A percentile compares a stretch with the other conserved stretches of the same genome.
Evolutionary conservation across 1,140 invertebrate species (phyloP).

Genomic region (Maconellicoccus hirsutus): DNA sequence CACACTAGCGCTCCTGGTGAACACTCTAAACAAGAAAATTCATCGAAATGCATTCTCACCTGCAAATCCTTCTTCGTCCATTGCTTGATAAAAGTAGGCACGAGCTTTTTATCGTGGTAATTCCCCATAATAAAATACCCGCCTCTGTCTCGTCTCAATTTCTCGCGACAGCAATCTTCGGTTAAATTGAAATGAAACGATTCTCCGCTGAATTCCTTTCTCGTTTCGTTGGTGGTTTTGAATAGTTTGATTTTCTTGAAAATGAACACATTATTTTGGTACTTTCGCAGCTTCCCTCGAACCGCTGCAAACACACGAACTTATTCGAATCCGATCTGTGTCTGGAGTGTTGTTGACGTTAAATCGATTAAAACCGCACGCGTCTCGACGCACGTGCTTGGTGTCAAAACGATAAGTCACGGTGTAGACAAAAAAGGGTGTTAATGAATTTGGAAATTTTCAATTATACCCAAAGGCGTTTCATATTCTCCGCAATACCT

Average conservation of each 20-base stretch:
- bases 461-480: too few relatives aligned
- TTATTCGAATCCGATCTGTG: not conserved
- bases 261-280: constrained; percentile 33
- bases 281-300: constrained; percentile 35
- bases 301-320: constrained; percentile 35
- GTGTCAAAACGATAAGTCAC: too few relatives aligned
- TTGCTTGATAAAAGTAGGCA: constrained; percentile 39
- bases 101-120: constrained; percentile 33
- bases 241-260: constrained; percentile 37
- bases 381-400: not conserved
- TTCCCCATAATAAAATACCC: constrained; percentile 42
- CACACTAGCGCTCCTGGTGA: not conserved
- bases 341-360: not conserved
- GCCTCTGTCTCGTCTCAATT: constrained; percentile 28
- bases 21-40: constrained; percentile 6
- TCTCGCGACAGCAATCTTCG: constrained; percentile 36
- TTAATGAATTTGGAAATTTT: too few relatives aligned
- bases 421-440: too few relatives aligned
- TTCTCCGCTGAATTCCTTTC: constrained; percentile 33
- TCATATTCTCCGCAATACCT: too few relatives aligned
- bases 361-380: not conserved
- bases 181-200: constrained; percentile 35
- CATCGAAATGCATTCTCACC: constrained; percentile 27
- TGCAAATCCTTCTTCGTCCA: constrained; percentile 36
- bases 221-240: constrained; percentile 31